These are phyloP conservation scores for Galeopterus variegatus DNA, from an alignment of 2,113 vertebrate species.

Conservation along the genomic window DNA sequence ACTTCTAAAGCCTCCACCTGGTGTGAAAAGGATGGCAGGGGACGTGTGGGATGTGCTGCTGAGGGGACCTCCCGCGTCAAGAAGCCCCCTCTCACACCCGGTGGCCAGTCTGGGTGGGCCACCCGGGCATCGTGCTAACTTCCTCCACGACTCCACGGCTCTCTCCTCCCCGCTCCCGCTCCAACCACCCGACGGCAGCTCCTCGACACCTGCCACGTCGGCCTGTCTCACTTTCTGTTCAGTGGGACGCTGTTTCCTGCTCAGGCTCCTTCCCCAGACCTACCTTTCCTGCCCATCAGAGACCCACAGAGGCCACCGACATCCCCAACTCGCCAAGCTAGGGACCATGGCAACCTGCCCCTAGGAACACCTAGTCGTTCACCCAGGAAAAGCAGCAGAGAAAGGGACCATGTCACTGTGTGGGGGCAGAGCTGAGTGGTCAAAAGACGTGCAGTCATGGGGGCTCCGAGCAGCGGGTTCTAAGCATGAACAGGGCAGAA, in stretches of 20 bases:
- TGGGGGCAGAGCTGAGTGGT: accelerated
- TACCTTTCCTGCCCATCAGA: neutral
- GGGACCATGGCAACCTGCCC: accelerated
- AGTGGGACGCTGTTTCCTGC: neutral
- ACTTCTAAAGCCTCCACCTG: neutral
- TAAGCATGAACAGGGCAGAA: neutral
- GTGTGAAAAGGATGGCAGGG: neutral
- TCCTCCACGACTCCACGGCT: neutral
- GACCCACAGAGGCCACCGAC: neutral
- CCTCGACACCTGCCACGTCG: too few species aligned
- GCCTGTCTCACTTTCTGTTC: accelerated
- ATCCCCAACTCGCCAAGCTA: neutral
- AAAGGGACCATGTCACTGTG: accelerated
- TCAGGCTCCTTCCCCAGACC: neutral
- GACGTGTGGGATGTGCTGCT: accelerated
- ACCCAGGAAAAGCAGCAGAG: neutral
- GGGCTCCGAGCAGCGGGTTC: too few species aligned
- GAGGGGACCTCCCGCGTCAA: neutral
- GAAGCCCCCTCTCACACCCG: neutral
- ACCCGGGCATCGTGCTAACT: too few species aligned
- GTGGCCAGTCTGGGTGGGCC: neutral
- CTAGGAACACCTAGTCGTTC: neutral
- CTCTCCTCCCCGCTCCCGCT: neutral
- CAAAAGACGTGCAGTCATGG: accelerated
- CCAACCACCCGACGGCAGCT: neutral